These are phyloP conservation scores for Miichthys miiuy DNA, from an alignment of 2,797 vertebrate genomes.

Conservation along the genomic window DNA sequence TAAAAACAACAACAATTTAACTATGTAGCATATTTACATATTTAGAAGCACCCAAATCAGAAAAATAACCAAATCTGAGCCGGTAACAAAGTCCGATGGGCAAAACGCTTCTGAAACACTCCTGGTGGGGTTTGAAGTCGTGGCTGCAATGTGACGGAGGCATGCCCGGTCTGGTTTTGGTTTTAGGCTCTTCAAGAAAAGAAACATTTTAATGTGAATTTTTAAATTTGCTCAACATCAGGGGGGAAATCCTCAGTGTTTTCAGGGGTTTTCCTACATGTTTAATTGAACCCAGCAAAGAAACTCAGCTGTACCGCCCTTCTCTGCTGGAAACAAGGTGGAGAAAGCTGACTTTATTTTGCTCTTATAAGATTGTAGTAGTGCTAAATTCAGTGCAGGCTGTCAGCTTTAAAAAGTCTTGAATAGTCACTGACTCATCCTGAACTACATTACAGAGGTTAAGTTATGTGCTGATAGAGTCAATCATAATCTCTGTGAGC, in stretches of 20 bases:
- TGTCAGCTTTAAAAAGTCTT: neutral
- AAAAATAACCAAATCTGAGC: no score
- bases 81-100: no score
- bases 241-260: neutral
- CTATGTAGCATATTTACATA: no score
- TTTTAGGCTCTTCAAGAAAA: neutral
- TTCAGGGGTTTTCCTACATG: neutral
- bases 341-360: constrained; percentile 5
- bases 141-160: no score
- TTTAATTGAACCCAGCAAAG: neutral
- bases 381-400: constrained; percentile 1
- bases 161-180: no score
- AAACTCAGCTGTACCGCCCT: neutral
- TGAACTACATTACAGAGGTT: neutral
- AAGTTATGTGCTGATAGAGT: neutral
- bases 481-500: neutral
- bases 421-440: neutral
- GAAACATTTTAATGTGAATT: neutral
- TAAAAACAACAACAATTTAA: no score
- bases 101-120: no score
- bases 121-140: no score
- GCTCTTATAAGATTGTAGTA: neutral
- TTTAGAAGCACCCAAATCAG: no score
- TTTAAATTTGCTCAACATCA: neutral
- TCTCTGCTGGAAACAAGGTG: neutral